Conservation (phyloP, 2,888 invertebrate species). For the Chaetogeoica ovagalla region DNA sequence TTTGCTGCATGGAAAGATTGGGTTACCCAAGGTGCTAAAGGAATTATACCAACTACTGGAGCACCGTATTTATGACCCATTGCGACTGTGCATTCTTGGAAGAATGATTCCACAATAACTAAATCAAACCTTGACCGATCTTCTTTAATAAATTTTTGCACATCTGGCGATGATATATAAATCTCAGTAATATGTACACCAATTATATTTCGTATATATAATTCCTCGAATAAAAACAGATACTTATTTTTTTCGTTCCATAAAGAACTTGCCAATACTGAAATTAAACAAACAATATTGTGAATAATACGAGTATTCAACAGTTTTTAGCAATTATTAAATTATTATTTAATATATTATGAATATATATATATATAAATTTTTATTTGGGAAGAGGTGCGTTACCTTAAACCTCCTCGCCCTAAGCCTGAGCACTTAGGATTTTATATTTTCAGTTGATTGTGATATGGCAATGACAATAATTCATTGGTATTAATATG, state of each 20-base stretch:
- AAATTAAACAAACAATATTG: background rate
- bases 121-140: conserved; percentile 42
- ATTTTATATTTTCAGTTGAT: too few relatives aligned
- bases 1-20: conserved; percentile 20
- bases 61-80: conserved; percentile 57
- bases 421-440: too few relatives aligned
- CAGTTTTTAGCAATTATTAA: too few relatives aligned
- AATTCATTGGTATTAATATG: too few relatives aligned
- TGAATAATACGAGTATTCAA: background rate
- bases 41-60: conserved; percentile 56
- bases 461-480: too few relatives aligned
- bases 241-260: background rate
- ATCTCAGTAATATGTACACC: background rate
- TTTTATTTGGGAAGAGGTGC: too few relatives aligned
- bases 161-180: background rate
- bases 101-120: conserved; percentile 55
- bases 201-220: background rate
- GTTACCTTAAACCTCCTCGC: too few relatives aligned
- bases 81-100: conserved; percentile 58
- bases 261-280: background rate
- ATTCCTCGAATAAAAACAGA: background rate
- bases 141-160: conserved; percentile 42
- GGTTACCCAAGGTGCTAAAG: background rate
- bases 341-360: too few relatives aligned
- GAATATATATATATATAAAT: too few relatives aligned